Conservation (phyloP, 2,888 invertebrate genomes). For the Mallateleia sp. region DNA sequence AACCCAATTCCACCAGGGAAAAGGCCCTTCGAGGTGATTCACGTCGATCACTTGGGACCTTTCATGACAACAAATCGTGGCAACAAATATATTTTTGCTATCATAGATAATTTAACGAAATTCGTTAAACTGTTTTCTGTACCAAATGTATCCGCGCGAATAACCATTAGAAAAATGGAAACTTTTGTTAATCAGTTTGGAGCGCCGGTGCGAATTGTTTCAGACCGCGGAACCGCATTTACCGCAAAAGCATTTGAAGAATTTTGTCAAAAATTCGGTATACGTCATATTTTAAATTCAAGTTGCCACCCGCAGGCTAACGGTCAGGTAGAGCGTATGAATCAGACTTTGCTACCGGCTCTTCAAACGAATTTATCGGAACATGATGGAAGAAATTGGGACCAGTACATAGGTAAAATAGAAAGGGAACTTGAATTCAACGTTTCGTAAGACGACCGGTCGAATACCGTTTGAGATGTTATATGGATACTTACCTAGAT, state of each 20-base stretch:
- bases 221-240: conserved; percentile 74
- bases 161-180: conserved; percentile 64
- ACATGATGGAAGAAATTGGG: conserved; percentile 61
- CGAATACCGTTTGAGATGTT: conserved; percentile 65
- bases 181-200: conserved; percentile 75
- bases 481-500: conserved; percentile 65
- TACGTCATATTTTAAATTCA: conserved; percentile 68
- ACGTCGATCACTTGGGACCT: conserved; percentile 71
- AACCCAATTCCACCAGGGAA: conserved; percentile 78
- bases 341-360: conserved; percentile 67
- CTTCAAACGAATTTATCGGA: conserved; percentile 41
- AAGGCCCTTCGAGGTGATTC: conserved; percentile 69
- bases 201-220: conserved; percentile 72
- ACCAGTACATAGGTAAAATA: conserved; percentile 34
- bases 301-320: conserved; percentile 77
- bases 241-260: conserved; percentile 61
- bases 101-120: conserved; percentile 76
- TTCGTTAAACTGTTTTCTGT: conserved; percentile 71
- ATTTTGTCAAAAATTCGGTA: conserved; percentile 69
- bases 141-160: conserved; percentile 43
- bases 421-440: conserved; percentile 51
- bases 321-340: conserved; percentile 72
- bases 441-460: conserved; percentile 65
- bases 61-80: conserved; percentile 35
- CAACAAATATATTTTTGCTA: conserved; percentile 69